These are phyloP conservation scores for Echiichthys vipera DNA, from an alignment of 2,797 vertebrate genomes.

Conservation along the genomic window DNA sequence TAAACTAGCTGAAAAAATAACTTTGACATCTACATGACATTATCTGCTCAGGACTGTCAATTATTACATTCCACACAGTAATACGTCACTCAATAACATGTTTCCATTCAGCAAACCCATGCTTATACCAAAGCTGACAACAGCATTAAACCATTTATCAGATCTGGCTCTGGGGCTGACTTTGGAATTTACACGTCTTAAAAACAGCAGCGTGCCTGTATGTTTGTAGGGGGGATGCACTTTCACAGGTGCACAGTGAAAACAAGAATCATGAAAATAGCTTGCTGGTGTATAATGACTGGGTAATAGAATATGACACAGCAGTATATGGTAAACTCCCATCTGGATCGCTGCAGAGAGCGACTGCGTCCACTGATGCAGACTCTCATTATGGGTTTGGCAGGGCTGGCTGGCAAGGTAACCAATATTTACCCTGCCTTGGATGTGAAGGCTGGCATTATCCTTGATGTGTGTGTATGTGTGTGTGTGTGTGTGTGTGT, in stretches of 20 bases:
- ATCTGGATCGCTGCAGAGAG: conserved; percentile 61
- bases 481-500: conserved; percentile 30
- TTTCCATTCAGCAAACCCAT: conserved; percentile 48
- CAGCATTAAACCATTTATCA: conserved; percentile 45
- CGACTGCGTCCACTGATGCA: conserved; percentile 50
- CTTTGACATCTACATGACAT: conserved; percentile 7
- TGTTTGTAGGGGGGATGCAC: conserved; percentile 32
- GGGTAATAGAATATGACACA: conserved; percentile 72
- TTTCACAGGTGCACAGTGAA: conserved; percentile 73
- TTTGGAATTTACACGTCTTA: conserved; percentile 44
- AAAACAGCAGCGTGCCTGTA: conserved; percentile 48
- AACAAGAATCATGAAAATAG: conserved; percentile 66
- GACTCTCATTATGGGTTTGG: conserved; percentile 78
- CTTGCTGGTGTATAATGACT: conserved; percentile 67
- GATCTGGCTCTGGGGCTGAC: conserved; percentile 42
- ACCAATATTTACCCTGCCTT: conserved; percentile 72
- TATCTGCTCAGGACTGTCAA: conserved; percentile 16
- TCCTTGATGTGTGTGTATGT: conserved; percentile 35
- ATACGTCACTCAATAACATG: conserved; percentile 38
- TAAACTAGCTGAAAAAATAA: neutral
- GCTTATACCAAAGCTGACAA: conserved; percentile 29
- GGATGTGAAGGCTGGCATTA: conserved; percentile 75
- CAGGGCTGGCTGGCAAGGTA: conserved; percentile 64
- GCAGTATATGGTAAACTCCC: conserved; percentile 67
- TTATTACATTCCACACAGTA: conserved; percentile 39